Evolutionary conservation across 2,113 vertebrate genomes (phyloP), one percentile per base, ranked within the genome.

Genomic region (Cervus canadensis): DNA sequence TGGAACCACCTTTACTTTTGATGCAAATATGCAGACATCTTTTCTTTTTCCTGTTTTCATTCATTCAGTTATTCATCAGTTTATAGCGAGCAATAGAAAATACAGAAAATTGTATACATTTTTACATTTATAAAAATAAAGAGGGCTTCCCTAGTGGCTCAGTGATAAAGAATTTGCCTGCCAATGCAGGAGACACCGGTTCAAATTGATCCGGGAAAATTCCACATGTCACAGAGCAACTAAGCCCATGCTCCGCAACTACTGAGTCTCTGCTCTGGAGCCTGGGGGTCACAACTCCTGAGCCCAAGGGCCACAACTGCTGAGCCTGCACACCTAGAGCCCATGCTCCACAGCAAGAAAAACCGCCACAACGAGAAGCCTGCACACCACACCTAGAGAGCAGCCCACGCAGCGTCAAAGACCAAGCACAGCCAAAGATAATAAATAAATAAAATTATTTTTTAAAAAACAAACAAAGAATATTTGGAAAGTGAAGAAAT

Each of bases 1-100:
- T 19, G 36, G 48, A 82, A 15, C 60, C 57, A 36, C 13, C 52
- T 93, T 93, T 64, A 45, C 30, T 89, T 87, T 86, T 85, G 89
- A 91, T 81, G 71, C 92, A 30, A n/a, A 12, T 21, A 52, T 33
- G n/a, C 48, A 26, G 57, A 16, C 23, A 0, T 15, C 36, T 71
- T n/a, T 33, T 82, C 36, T 48, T 40, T 84, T 30, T 60, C 23
- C 48, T 21, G 78, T 26, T 13, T 21, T 21, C 16, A 23, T 36
- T 40, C 5, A 14, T 94, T 78, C 40, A 14, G 6, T 30, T 17
- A 26, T 23, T 45, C 3, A 5, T 92, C 64, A 16, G 25, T 82
- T 87, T 56, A 43, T 3, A 85, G 60, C 15, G 67, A 85, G 85
- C 17, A 94, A 67, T n/a, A 78, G 9, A 74, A 96, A 89, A 79